phyloP scores from a whole-genome alignment of 2,888 invertebrate genomes.

The Amblyjoppa fuscipennis region DNA sequence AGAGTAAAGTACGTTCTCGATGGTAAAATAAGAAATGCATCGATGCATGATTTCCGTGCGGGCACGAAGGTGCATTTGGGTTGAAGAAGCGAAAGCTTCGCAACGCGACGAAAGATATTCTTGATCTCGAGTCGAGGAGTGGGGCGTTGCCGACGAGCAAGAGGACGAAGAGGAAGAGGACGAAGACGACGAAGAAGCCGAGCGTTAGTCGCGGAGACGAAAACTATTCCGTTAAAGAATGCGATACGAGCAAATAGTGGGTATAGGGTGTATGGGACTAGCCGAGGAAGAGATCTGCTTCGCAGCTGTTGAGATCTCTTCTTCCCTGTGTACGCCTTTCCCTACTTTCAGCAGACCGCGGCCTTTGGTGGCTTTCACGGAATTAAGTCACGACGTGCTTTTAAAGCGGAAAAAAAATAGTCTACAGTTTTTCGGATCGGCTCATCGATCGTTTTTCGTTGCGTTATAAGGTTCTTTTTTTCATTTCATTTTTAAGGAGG shows the following conservation, averaged over 20 bases:
- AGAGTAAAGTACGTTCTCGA: constrained; percentile 1
- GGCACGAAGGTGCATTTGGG: constrained; percentile 47
- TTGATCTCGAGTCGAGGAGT: constrained; percentile 76
- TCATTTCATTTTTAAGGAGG: too few species aligned
- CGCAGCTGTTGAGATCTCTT: constrained; percentile 80
- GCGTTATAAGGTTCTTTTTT: neutral
- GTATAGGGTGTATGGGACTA: constrained; percentile 65
- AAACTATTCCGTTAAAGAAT: constrained; percentile 82
- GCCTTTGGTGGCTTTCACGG: constrained; percentile 36
- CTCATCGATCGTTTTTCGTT: neutral
- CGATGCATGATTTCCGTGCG: constrained; percentile 34
- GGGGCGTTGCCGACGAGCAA: constrained; percentile 55
- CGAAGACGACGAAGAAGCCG: constrained; percentile 49
- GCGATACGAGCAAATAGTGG: constrained; percentile 81
- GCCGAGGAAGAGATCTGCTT: constrained; percentile 74
- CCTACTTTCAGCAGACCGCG: constrained; percentile 18
- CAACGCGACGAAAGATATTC: constrained; percentile 78
- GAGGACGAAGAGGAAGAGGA: constrained; percentile 25
- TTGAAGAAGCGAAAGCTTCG: constrained; percentile 39
- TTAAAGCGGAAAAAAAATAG: neutral
- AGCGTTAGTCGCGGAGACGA: constrained; percentile 73
- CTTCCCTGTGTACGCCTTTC: constrained; percentile 53
- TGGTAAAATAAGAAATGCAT: constrained; percentile 22
- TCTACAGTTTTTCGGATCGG: neutral
- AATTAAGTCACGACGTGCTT: constrained; percentile 54